phyloP scores from a whole-genome alignment of 2,113 vertebrate genomes.

The Raja brachyura region DNA sequence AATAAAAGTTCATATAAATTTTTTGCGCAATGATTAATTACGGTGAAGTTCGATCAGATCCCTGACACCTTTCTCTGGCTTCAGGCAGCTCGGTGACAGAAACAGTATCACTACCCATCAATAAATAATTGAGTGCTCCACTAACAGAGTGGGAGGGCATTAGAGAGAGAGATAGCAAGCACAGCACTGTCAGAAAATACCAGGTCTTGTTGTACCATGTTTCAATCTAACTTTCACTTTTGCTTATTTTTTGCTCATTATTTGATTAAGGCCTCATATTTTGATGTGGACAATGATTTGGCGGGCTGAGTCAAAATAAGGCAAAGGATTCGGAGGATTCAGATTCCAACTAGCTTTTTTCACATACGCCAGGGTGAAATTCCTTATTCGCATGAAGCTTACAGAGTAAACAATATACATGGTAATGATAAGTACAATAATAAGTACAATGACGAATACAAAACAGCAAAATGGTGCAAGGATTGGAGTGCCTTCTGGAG shows the following conservation, averaged over 20 bases:
- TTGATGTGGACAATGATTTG: background rate
- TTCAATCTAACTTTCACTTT: background rate
- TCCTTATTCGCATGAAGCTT: too few relatives aligned
- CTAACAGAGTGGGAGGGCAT: background rate
- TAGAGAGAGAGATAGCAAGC: background rate
- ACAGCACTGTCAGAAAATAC: background rate
- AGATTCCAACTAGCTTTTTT: too few relatives aligned
- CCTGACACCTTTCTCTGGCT: conserved; percentile 28
- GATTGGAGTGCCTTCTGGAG: too few relatives aligned
- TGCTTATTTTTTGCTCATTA: background rate
- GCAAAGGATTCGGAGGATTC: too few relatives aligned
- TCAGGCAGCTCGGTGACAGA: conserved; percentile 5
- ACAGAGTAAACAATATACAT: too few relatives aligned
- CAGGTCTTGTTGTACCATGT: background rate
- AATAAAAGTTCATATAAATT: background rate
- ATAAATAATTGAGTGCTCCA: conserved; percentile 19
- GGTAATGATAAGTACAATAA: too few relatives aligned
- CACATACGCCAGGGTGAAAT: too few relatives aligned
- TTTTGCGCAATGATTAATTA: conserved; percentile 14
- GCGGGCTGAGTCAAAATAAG: too few relatives aligned
- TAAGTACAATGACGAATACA: too few relatives aligned
- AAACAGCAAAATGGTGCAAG: too few relatives aligned
- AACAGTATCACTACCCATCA: background rate
- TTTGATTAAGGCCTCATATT: background rate
- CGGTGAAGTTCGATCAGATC: background rate